Percentiles rank a stretch among this genome's conserved stretches.
Conservation (phyloP, 2,113 vertebrate genomes). For the Phaethon lepturus region DNA sequence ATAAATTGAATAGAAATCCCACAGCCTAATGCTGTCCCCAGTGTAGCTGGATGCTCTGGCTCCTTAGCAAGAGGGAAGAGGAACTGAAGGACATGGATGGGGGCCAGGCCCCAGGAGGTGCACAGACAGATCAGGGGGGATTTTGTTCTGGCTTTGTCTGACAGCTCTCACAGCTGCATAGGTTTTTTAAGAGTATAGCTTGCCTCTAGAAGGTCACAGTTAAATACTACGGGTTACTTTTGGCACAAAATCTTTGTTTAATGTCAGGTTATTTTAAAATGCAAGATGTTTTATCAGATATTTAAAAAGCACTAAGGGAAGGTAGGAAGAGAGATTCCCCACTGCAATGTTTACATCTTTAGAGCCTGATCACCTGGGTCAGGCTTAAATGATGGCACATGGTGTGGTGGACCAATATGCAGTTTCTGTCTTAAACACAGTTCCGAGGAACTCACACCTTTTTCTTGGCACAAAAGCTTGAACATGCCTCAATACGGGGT, state of each 20-base stretch:
- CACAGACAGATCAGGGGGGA: accelerated
- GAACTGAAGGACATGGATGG: neutral
- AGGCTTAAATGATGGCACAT: neutral
- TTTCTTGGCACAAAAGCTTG: too few species aligned
- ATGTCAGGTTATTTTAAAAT: neutral
- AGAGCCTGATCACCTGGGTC: neutral
- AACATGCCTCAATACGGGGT: too few species aligned
- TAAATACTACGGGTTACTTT: slow-evolving; percentile 4
- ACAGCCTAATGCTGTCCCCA: neutral
- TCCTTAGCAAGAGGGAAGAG: neutral
- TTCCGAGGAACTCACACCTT: too few species aligned
- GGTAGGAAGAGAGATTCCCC: neutral
- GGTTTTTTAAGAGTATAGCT: neutral
- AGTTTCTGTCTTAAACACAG: too few species aligned
- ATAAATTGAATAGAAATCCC: neutral
- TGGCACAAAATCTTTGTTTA: slow-evolving; percentile 13
- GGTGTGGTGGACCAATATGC: neutral
- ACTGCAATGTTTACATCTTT: neutral
- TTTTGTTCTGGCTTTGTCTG: neutral
- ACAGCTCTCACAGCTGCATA: accelerated
- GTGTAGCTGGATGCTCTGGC: neutral
- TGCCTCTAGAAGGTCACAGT: neutral
- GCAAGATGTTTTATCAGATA: neutral
- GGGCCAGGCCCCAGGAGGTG: neutral
- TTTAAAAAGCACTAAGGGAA: slow-evolving; percentile 18